Base-by-base conservation (phyloP, 2,797 vertebrate genomes). In the Clarias pachynema region DNA sequence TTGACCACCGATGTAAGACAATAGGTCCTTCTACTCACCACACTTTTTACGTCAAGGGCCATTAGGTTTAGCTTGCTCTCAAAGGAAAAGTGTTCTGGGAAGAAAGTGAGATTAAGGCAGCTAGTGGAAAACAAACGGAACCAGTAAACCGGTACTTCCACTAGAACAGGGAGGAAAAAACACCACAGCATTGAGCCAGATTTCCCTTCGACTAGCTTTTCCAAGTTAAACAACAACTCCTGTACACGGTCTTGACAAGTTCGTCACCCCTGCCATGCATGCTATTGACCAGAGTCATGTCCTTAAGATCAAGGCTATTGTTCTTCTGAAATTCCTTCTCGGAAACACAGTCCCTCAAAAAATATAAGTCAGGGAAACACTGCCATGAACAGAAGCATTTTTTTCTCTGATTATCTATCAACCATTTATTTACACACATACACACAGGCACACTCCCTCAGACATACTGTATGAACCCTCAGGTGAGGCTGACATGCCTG, bases 191-290 rank as follows among this genome's bases (percentile, higher is more conserved):
- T 44, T 81, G 69, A 49, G 89, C 90, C 91, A 91, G 83, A 89
- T 90, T 90, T 91, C 89, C 82, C 90, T 91, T 91, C 87, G 63
- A 90, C 89, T 88, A 89, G 56, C 83, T 81, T 75, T 89, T 89
- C 90, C 59, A 89, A 89, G 89, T 88, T 86, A 91, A 92, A 93
- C 57, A 91, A 89, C 86, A 89, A 89, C 87, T 88, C 66, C 31
- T 78, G 66, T 80, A 69, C 22, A 26, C 66, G 70, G 53, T 75
- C 69, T 80, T 70, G 85, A 89, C 80, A 84, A 84, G 81, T 86
- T 90, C 77, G 37, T 87, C 75, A 68, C 77, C 88, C 59, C 53
- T 26, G 53, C 3, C 5, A 37, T 68, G 57, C 6, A 63, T 85
- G 77, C 24, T 37, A 79, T n/a, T 66, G 70, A 73, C 81, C 79